These are phyloP conservation scores for Manis crassicaudata DNA, from an alignment of 2,797 vertebrate genomes.

Conservation along the genomic window DNA sequence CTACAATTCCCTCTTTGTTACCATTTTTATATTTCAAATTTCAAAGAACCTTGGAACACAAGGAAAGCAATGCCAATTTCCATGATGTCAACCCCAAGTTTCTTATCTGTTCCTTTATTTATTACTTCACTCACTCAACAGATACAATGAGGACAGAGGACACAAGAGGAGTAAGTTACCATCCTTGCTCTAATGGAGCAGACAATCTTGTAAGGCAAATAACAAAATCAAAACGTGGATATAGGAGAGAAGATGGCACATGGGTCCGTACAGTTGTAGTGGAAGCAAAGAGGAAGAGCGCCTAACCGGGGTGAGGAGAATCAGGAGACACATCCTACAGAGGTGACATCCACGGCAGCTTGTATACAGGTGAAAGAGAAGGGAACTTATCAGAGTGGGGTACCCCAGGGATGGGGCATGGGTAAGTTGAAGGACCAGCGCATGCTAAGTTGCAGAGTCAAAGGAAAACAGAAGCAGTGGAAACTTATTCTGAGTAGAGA, in stretches of 20 bases:
- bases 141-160: not conserved
- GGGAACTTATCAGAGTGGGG: not conserved
- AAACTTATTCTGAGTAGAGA: not conserved
- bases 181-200: not conserved
- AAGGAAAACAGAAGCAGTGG: not conserved
- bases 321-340: not conserved
- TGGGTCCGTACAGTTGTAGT: not conserved
- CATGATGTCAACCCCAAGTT: too few relatives aligned
- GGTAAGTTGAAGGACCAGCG: not conserved
- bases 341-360: not conserved
- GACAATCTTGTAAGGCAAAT: not conserved
- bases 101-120: conserved; percentile 20
- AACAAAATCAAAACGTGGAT: not conserved
- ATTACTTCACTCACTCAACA: not conserved
- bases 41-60: too few relatives aligned
- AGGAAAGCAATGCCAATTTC: too few relatives aligned
- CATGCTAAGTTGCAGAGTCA: not conserved
- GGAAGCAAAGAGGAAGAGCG: not conserved
- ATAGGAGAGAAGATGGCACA: not conserved
- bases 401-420: not conserved
- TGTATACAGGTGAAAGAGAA: not conserved
- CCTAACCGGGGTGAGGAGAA: not conserved
- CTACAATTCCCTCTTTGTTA: not conserved
- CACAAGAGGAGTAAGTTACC: not conserved
- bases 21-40: not conserved